Evolutionary conservation across 1,140 invertebrate species (phyloP).

Genomic region (Zaprionus ornatus): DNA sequence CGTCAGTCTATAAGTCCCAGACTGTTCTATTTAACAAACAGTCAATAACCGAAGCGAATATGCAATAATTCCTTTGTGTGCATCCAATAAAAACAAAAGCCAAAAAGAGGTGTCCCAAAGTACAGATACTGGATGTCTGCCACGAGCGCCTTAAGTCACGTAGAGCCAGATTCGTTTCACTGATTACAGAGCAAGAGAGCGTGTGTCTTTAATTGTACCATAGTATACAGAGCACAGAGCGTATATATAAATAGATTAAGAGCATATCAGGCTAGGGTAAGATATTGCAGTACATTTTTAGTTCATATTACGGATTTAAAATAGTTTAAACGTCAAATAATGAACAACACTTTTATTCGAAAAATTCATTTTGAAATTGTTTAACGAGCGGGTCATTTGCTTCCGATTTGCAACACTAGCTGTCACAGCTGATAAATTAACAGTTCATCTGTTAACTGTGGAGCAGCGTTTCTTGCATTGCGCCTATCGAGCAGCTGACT

Average conservation of each 20-base stretch:
- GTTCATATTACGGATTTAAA: neutral
- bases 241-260: slow-evolving; percentile 12
- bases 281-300: neutral
- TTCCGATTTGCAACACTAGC: neutral
- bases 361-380: slow-evolving; percentile 7
- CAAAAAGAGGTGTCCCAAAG: slow-evolving; percentile 42
- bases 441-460: neutral
- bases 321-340: neutral
- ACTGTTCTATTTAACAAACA: neutral
- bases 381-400: neutral
- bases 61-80: slow-evolving; percentile 5
- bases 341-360: neutral
- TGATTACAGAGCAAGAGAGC: slow-evolving; percentile 37
- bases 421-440: slow-evolving; percentile 1
- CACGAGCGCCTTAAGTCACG: slow-evolving; percentile 63
- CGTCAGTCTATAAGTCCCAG: neutral
- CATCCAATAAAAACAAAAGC: slow-evolving; percentile 20
- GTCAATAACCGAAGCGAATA: slow-evolving; percentile 5
- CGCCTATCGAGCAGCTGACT: slow-evolving; percentile 6
- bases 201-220: slow-evolving; percentile 34
- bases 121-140: slow-evolving; percentile 42
- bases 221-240: slow-evolving; percentile 1
- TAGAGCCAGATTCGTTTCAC: slow-evolving; percentile 28
- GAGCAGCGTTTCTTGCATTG: neutral
- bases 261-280: neutral